Percentiles rank a stretch among this genome's conserved stretches.
Evolutionary conservation across 1,140 invertebrate species (phyloP).

Genomic region (Bombus turneri): DNA sequence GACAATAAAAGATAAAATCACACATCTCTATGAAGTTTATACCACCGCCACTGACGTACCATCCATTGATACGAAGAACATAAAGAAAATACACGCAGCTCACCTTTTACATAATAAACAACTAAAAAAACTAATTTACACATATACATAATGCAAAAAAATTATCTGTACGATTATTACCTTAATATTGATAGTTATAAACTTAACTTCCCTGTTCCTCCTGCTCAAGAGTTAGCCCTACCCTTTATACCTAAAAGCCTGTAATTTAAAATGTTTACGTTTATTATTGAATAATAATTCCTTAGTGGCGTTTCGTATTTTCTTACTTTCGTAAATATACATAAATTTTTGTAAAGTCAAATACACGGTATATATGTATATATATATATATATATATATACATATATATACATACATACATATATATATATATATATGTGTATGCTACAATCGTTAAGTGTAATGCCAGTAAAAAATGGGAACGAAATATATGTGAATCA

Average conservation of each 20-base stretch:
- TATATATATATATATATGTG: constrained; percentile 19
- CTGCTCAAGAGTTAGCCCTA: constrained; percentile 64
- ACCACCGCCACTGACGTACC: constrained; percentile 76
- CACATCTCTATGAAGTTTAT: constrained; percentile 75
- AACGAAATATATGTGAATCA: constrained; percentile 76
- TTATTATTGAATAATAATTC: constrained; percentile 77
- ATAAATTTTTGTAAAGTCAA: constrained; percentile 81
- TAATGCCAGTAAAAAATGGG: constrained; percentile 69
- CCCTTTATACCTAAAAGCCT: constrained; percentile 55
- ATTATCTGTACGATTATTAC: constrained; percentile 81
- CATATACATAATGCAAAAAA: constrained; percentile 79
- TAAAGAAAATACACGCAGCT: constrained; percentile 76
- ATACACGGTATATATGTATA: constrained; percentile 55
- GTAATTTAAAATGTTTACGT: constrained; percentile 78
- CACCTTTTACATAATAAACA: constrained; percentile 81
- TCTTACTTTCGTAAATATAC: constrained; percentile 82
- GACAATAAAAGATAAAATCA: constrained; percentile 71
- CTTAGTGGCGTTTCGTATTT: constrained; percentile 82
- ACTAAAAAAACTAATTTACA: constrained; percentile 80
- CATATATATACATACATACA: constrained; percentile 35
- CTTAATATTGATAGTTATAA: constrained; percentile 81
- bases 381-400: constrained; percentile 8
- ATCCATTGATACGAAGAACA: constrained; percentile 76
- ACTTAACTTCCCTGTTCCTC: constrained; percentile 72
- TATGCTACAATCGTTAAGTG: constrained; percentile 69